Evolutionary conservation across 1,140 invertebrate genomes (phyloP), one percentile per base, ranked within the genome.

Genomic region (Rhizoglyphus robini): DNA sequence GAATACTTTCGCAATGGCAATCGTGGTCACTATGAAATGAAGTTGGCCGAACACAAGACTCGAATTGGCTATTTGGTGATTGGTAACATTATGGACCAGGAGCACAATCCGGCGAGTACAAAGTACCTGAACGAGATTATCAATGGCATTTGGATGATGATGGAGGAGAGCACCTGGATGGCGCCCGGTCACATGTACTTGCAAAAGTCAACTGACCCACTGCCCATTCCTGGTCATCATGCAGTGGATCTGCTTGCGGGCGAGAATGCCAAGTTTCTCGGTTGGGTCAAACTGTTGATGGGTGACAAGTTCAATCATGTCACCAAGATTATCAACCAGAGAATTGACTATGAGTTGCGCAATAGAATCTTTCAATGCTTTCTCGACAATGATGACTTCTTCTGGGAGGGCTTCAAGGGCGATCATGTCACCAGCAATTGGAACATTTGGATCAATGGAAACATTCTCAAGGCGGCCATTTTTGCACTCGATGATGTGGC

Each of bases 111-210:
- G 15, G 15, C 41, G 41, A 46, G 41, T 23, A 46, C 15, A 15
- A 60, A 60, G 30, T 64, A 64, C 32, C 20, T 64, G 51, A 36
- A 64, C 32, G 61, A 64, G 64, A 64, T 64, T 36, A 5, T 32
- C 8, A 64, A 64, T 36, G 62, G 62, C 8, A 20, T 64, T 13
- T 64, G 62, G 62, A n/a, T 60, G 20, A 60, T 64, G 25, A 11
- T 64, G 20, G 62, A 64, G 32, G 62, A 64, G 29, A 64, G 54
- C 23, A 64, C 51, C 23, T 57, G 51, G 51, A 13, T 20, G 13
- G 11, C 13, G 23, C 51, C 51, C 11, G 51, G 11, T 11, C 51
- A 57, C 23, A 11, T 57, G 11, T 57, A 11, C 13, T 11, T 57
- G 51, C 51, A 57, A 23, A 30, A 23, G 11, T 13, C 11, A 20